phyloP scores from a whole-genome alignment of 2,797 vertebrate species.

The Anguilla pacifica region DNA sequence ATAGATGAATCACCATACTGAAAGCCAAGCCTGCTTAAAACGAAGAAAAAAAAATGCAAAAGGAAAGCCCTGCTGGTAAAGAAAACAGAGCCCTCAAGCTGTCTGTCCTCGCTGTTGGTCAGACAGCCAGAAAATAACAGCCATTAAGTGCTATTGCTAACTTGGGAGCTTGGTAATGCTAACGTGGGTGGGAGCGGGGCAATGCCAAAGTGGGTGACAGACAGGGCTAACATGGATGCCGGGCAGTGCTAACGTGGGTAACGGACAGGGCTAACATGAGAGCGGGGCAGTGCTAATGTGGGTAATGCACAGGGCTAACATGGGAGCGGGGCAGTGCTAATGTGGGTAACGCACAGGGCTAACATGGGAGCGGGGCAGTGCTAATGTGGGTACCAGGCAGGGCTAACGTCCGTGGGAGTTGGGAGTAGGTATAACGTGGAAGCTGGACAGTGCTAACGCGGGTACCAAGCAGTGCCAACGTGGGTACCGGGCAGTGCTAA shows the following conservation, averaged over 20 bases:
- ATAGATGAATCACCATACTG: background rate
- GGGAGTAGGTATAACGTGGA: background rate
- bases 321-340: too few species aligned
- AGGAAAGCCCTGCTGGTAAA: background rate
- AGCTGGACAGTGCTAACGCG: conserved; percentile 57
- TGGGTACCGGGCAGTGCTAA: too few species aligned
- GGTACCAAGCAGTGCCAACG: conserved; percentile 48
- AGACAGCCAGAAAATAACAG: too few species aligned
- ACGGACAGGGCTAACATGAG: conserved; percentile 40
- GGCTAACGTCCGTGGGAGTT: background rate
- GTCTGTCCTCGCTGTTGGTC: background rate
- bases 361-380: background rate
- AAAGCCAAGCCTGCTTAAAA: background rate
- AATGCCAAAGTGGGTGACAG: background rate
- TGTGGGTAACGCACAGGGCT: too few species aligned
- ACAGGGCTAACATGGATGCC: conserved; percentile 34
- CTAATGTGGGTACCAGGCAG: too few species aligned
- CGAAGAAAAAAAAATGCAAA: background rate
- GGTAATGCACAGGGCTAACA: background rate
- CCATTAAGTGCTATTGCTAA: too few species aligned
- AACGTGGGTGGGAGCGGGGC: too few species aligned
- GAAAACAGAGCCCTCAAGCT: background rate
- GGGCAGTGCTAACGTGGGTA: conserved; percentile 59
- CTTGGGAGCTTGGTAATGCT: too few species aligned
- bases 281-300: background rate